Base-by-base conservation (phyloP, 1,140 invertebrate species). In the Lamellibrachia luymesi region DNA sequence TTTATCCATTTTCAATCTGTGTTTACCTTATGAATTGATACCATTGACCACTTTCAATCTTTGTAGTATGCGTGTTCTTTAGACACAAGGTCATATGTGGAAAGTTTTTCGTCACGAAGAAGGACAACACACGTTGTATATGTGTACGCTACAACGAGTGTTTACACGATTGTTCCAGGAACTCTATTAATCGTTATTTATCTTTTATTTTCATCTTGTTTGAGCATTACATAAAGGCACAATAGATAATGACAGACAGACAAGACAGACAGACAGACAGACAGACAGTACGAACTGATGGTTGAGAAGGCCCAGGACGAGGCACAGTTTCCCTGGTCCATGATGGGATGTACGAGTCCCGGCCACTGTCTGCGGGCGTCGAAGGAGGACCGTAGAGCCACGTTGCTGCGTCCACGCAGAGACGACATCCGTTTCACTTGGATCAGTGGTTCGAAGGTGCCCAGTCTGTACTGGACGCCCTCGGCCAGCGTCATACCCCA, bases 301-400 rank as follows among this genome's bases (percentile, higher is more conserved):
- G 98, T 98, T 0, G 98, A 98, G 80, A 99, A 97, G 0, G 98
- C 98, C 98, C 98, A 99, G 1, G 98, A 99, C 0, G 98, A 97
- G 1, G 97, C 98, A 95, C 98, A 97, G 98, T 98, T 98, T 93
- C 98, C 98, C 96, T 99, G 99, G 96, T 99, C 98, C 17, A 97
- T 96, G 13, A 99, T 97, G 0, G 96, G 97, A 0, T 97, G 97
- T 56, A 99, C 98, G 51, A 97, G 97, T 0, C 97, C 96, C 0
- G 97, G 97, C 98, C 98, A 99, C 90, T 97, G 97, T 0, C 96
- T 95, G 2, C 98, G 96, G 0, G 98, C 96, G 95, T 99, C 98
- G 95, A 99, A 99, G 89, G 97, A 94, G 2, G 95, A 94, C 1
- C 96, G 95, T n/a, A 96, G 94, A 13, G 94, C 80, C 56, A 94